Evolutionary conservation across 2,113 vertebrate genomes (phyloP), one percentile per base, ranked within the genome.

Genomic region (Pterocles burchelli): DNA sequence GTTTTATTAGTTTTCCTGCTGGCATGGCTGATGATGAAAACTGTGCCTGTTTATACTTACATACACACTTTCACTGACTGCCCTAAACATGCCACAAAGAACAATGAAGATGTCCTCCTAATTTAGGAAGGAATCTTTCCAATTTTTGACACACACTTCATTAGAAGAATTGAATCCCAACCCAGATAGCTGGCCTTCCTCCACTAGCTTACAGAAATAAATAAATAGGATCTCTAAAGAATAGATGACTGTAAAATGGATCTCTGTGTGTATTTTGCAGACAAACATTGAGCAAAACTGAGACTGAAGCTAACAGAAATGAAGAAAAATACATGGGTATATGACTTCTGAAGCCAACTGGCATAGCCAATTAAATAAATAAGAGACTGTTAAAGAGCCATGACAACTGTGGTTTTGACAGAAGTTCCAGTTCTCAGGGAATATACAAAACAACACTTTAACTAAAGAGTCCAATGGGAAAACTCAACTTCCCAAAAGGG

Each of bases 301-400:
- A 88, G 26, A 76, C 51, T 90, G 7, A 26, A 16, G 55, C 11
- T 92, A 82, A 67, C 7, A 95, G 45, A 90, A 94, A 95, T 54
- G 31, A 82, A 82, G 49, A 75, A 87, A 78, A 89, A 87, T 89
- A 41, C 29, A 58, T 38, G 52, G 52, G 6, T 48, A 55, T 61
- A 55, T 62, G 74, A 88, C 61, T 95, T 67, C 33, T 75, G 33
- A 45, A 79, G 85, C 85, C 91, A 96, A 85, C 43, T 72, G 73
- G 77, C 75, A 92, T 6, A 77, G 86, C 26, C 61, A 90, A 51
- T 85, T 93, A 93, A 95, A 91, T 51, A 85, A 90, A 76, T 82
- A 87, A 86, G 66, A 92, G 62, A 43, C 21, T 48, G 89, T 59
- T 93, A 67, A 90, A 91, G 62, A 90, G 41, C 25, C 89, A 90